A percentile compares a stretch with the other conserved stretches of the same genome.
These are phyloP conservation scores for Macrotus californicus DNA, from an alignment of 2,113 vertebrate species.

Conservation along the genomic window DNA sequence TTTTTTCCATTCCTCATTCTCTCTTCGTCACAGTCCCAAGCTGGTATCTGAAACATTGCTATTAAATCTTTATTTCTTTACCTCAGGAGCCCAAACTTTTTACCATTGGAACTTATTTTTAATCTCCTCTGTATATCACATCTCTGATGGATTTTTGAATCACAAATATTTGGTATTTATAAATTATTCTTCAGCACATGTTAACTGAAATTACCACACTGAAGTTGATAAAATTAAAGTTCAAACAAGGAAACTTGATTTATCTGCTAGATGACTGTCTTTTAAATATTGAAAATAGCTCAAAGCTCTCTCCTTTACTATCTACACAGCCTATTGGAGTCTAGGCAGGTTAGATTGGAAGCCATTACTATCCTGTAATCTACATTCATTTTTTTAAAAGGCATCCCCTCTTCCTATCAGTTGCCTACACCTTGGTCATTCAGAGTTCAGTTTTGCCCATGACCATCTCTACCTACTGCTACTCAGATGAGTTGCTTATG, in stretches of 20 bases:
- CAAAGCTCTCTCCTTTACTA: background rate
- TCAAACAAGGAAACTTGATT: constrained; percentile 30
- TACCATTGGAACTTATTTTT: constrained; percentile 11
- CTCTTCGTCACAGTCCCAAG: background rate
- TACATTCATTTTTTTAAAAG: background rate
- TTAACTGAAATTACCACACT: constrained; percentile 53
- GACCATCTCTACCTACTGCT: background rate
- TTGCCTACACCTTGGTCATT: background rate
- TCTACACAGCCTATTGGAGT: background rate
- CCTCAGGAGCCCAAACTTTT: background rate
- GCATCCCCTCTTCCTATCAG: background rate
- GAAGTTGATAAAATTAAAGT: constrained; percentile 47
- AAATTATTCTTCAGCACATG: constrained; percentile 59
- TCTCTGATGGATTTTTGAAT: constrained; percentile 48
- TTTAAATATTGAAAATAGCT: constrained; percentile 30
- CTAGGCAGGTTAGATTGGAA: background rate
- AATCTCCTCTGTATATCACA: constrained; percentile 1
- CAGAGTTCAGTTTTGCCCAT: background rate
- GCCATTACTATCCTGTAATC: background rate
- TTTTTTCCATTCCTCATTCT: background rate
- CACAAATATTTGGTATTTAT: constrained; percentile 67
- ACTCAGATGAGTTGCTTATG: background rate
- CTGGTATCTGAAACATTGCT: background rate
- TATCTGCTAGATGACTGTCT: constrained; percentile 12
- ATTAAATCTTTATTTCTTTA: constrained; percentile 22